These are phyloP conservation scores for Heliocidaris tuberculata DNA, from an alignment of 35 echinoderm and acorn worm species.

Conservation along the genomic window DNA sequence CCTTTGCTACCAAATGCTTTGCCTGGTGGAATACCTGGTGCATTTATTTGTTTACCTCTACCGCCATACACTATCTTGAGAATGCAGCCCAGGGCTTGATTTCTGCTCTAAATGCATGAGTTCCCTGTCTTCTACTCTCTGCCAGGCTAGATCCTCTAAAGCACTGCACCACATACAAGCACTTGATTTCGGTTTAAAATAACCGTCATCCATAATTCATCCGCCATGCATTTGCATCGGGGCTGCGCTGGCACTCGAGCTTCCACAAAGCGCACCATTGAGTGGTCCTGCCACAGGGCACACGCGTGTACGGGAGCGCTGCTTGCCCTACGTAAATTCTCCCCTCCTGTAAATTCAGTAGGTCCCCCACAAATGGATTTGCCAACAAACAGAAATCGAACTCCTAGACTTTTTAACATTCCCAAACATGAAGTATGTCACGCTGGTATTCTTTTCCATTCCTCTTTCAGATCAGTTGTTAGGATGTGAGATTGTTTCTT, in stretches of 20 bases:
- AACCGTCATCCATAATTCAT: constrained; percentile 51
- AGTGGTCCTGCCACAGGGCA: constrained; percentile 41
- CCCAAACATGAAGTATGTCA: constrained; percentile 36
- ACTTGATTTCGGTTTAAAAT: constrained; percentile 47
- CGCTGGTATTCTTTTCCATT: neutral
- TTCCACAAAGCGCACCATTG: constrained; percentile 30
- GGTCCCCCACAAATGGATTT: constrained; percentile 45
- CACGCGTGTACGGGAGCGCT: neutral
- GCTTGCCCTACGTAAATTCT: constrained; percentile 3
- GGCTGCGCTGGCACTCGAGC: constrained; percentile 19
- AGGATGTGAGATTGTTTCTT: constrained; percentile 10
- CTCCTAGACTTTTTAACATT: constrained; percentile 39
- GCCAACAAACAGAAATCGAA: constrained; percentile 53
- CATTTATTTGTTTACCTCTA: constrained; percentile 13
- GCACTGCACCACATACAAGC: constrained; percentile 36
- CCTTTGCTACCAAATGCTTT: neutral
- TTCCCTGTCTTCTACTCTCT: neutral
- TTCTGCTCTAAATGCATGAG: constrained; percentile 37
- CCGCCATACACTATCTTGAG: neutral
- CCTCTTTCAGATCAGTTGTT: neutral
- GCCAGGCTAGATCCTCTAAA: constrained; percentile 30
- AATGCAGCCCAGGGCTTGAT: neutral
- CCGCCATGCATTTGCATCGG: constrained; percentile 30
- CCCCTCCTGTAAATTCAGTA: constrained; percentile 4
- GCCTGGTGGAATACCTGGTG: neutral